phyloP scores from a whole-genome alignment of 2,797 vertebrate genomes.

The Hapalemur alaotrensis region DNA sequence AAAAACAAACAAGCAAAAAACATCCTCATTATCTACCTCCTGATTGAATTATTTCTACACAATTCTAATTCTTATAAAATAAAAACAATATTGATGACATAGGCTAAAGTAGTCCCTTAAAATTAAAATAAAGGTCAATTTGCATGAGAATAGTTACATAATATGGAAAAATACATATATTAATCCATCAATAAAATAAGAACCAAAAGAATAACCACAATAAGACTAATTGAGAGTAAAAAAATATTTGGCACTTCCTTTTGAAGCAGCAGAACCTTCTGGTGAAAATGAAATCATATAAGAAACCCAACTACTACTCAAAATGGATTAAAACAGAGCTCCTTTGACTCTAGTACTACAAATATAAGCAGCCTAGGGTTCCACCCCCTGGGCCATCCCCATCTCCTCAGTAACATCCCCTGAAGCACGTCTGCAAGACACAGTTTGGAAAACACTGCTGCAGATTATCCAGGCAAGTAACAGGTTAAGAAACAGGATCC shows the following conservation, averaged over 20 bases:
- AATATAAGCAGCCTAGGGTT: neutral
- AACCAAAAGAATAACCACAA: neutral
- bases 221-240: neutral
- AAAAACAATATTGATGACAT: neutral
- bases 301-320: neutral
- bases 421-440: neutral
- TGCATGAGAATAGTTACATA: neutral
- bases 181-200: neutral
- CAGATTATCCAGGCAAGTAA: neutral
- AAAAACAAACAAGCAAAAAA: neutral
- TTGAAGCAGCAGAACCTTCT: neutral
- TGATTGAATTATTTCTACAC: neutral
- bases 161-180: neutral
- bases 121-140: constrained; percentile 5
- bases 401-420: neutral
- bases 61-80: neutral
- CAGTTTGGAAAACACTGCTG: neutral
- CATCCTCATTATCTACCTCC: neutral
- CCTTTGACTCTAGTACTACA: neutral
- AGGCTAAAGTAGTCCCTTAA: neutral
- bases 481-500: neutral
- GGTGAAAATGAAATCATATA: neutral
- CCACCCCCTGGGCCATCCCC: too few species aligned
- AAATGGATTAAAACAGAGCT: neutral
- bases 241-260: neutral